Evolutionary conservation across 2,113 vertebrate species (phyloP), one percentile per base, ranked within the genome.

Genomic region (Hypomesus transpacificus): DNA sequence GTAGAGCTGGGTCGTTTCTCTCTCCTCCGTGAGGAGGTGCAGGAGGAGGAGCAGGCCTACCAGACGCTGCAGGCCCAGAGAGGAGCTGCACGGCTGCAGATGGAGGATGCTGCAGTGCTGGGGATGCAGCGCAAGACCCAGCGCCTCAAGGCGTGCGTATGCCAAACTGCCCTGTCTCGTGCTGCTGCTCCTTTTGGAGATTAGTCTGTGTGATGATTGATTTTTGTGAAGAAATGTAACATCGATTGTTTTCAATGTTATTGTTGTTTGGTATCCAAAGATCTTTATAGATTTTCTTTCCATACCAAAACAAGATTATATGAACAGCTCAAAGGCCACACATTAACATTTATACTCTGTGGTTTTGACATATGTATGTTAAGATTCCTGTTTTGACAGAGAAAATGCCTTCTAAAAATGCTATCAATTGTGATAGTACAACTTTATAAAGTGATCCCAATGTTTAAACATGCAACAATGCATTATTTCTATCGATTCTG

Each of bases 1-100:
- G 79, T 91, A 8, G 84, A 94, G 20, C 87, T 91, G 73, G 87
- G 87, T 68, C 92, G 78, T 73, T 83, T 90, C 0, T 66, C 88
- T 18, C 69, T 4, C 0, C 62, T 92, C 14, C 76, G 16, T 26
- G 83, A 87, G 63, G 77, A 84, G 52, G 66, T 91, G 62, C 66
- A 74, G 17, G 75, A 82, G 56, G 87, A 92, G 21, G 91, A 91
- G 64, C 82, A 81, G 69, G 74, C 83, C 26, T 79, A 90, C 3
- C 78, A 87, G 26, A 64, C 21, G 58, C 22, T 75, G n/a, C 85
- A 84, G 66, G 74, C 64, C 39, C 80, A 84, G 21, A 89, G 71
- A 52, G 79, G 86, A 0, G 76, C 75, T 21, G 39, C 28, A 59
- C 84, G 90, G 68, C 81, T 95, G 17, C 18, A 69, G 83, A 83